phyloP scores from a whole-genome alignment of 1,140 invertebrate genomes.

The Lepidotrigona ventralis region DNA sequence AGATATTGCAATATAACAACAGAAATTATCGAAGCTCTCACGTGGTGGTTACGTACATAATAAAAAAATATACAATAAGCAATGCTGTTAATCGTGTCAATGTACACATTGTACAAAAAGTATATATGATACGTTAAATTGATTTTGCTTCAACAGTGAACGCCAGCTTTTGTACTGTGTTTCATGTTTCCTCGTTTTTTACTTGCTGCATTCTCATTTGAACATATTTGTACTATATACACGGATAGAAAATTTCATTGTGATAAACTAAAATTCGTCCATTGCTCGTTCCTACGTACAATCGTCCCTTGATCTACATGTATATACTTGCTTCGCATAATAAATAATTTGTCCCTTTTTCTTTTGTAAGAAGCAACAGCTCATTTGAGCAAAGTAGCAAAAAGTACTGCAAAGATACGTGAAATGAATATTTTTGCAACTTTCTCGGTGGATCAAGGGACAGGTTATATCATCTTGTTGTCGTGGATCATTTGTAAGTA shows the following conservation, averaged over 20 bases:
- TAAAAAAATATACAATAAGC: slow-evolving; percentile 26
- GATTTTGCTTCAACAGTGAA: background rate
- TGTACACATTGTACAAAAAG: background rate
- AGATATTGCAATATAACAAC: background rate
- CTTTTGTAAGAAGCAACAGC: too few relatives aligned
- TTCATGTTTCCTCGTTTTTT: background rate
- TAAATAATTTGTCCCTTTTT: too few relatives aligned
- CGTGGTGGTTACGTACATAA: background rate
- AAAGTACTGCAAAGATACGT: too few relatives aligned
- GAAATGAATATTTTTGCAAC: too few relatives aligned
- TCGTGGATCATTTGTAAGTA: background rate
- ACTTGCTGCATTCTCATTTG: slow-evolving; percentile 1
- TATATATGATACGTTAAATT: background rate
- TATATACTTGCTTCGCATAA: fast-evolving
- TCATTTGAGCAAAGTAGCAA: too few relatives aligned
- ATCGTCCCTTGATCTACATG: background rate
- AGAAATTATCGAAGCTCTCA: background rate
- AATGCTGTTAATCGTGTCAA: background rate
- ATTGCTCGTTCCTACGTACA: background rate
- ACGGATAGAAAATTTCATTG: slow-evolving; percentile 9
- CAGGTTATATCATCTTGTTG: background rate
- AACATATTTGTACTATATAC: slow-evolving; percentile 38
- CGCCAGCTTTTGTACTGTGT: slow-evolving; percentile 26
- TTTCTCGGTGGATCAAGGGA: too few relatives aligned
- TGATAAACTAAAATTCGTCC: background rate